Conservation (phyloP, 2,113 vertebrate genomes). For the Malaclemys terrapin region DNA sequence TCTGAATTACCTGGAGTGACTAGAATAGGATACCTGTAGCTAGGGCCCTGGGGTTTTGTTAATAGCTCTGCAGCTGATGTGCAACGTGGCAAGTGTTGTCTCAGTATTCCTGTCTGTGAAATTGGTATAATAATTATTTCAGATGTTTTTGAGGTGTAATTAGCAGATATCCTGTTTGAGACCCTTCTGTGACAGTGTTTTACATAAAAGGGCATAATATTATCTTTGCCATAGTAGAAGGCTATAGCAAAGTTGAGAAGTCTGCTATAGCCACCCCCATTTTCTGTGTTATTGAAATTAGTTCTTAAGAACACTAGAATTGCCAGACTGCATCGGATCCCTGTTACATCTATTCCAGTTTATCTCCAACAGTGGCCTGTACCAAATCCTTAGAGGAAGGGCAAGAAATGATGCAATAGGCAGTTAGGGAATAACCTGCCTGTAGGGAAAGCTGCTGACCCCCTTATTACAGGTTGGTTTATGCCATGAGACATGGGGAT, state of each 20-base stretch:
- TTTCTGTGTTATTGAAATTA: background rate
- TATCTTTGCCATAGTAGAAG: background rate
- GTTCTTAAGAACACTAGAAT: background rate
- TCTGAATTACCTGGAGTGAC: background rate
- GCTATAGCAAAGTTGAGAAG: background rate
- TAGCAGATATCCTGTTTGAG: background rate
- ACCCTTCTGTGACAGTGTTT: background rate
- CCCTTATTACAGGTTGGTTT: background rate
- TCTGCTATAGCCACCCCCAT: background rate
- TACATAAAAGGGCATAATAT: background rate
- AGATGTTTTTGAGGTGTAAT: background rate
- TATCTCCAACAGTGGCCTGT: background rate
- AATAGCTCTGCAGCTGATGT: too few relatives aligned
- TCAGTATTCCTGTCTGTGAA: background rate
- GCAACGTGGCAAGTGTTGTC: background rate
- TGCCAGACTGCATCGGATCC: background rate
- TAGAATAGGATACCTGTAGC: background rate
- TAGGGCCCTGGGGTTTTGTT: background rate
- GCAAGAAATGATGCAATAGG: background rate
- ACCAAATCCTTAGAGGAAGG: background rate
- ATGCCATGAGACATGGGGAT: background rate
- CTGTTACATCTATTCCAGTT: background rate
- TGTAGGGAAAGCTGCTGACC: background rate
- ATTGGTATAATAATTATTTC: background rate
- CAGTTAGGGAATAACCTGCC: background rate